Evolutionary conservation across 2,113 vertebrate species (phyloP), one percentile per base, ranked within the genome.

Genomic region (Irena cyanogastra): DNA sequence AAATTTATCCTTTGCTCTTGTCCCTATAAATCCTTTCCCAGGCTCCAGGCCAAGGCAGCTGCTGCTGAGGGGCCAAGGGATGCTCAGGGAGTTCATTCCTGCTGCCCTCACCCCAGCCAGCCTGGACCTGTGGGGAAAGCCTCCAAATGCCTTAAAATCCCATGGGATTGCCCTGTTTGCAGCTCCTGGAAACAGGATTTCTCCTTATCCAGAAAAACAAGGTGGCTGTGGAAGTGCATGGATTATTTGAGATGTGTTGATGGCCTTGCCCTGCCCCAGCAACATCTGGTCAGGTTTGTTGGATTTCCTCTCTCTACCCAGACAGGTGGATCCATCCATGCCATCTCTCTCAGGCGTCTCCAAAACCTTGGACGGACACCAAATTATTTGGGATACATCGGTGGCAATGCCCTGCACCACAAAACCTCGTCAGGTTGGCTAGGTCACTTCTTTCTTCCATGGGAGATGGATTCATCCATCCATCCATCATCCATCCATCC

Each of bases 1-100:
- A 74, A 79, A 71, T 85, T 88, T 56, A 63, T 90, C 75, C 75
- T 86, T 57, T 70, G 52, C 64, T 88, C 59, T 56, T 68, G 49
- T 75, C 2, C 4, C 24, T 68, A 1, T 60, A 94, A 96, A 95
- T 95, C 87, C 78, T 87, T 60, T 22, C 60, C 64, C 0, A 5
- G 93, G 87, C 87, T 78, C 28, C 0, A 0, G 70, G 81, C 77
- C 95, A 91, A 82, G 65, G 50, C 77, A 93, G 87, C 84, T 84
- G 81, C 54, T 77, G 60, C 26, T 39, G 69, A 70, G 24, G 54
- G 28, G 11, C 54, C 0, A 0, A 41, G 2, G 53, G 88, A 23
- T 49, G 42, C 69, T 81, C 3, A 1, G 60, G 66, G 72, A 74
- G 24, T 19, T 59, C 14, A 56, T 65, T 91, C 41, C 33, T 69